Conservation (phyloP, 2,888 invertebrate species). For the Cephus nigrinus region DNA sequence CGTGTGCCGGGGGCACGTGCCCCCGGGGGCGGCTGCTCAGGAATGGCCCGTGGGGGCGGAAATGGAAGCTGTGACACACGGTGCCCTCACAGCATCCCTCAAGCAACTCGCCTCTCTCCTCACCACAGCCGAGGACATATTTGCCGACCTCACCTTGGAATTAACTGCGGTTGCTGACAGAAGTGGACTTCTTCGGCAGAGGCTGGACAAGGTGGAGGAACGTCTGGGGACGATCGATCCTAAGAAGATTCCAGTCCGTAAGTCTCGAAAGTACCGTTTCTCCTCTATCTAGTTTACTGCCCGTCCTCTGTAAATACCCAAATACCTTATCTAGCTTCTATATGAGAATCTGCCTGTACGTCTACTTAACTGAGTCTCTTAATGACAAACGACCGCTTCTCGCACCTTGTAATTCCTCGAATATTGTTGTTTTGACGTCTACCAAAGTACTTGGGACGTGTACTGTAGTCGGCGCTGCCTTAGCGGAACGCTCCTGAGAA, state of each 20-base stretch:
- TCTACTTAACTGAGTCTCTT: neutral
- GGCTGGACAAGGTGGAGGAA: conserved; percentile 78
- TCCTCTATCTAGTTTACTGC: neutral
- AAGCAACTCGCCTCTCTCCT: conserved; percentile 88
- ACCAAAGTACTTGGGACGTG: neutral
- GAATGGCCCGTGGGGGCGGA: conserved; percentile 85
- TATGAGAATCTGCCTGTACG: neutral
- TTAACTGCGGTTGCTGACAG: conserved; percentile 80
- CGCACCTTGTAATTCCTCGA: neutral
- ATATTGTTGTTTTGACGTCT: neutral
- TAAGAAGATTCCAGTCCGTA: conserved; percentile 93
- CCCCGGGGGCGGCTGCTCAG: conserved; percentile 85
- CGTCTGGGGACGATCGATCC: conserved; percentile 83
- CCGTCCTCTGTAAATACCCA: neutral
- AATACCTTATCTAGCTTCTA: neutral
- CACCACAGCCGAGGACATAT: conserved; percentile 86
- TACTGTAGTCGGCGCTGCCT: neutral
- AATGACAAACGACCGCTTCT: neutral
- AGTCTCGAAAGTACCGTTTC: conserved; percentile 68
- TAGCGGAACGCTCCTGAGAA: neutral
- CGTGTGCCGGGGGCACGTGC: conserved; percentile 78
- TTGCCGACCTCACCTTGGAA: conserved; percentile 82
- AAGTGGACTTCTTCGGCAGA: conserved; percentile 76
- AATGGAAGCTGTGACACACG: conserved; percentile 87
- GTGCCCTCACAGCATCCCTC: conserved; percentile 85